Evolutionary conservation across 2,888 invertebrate species (phyloP).

Genomic region (Drosophila quinaria): DNA sequence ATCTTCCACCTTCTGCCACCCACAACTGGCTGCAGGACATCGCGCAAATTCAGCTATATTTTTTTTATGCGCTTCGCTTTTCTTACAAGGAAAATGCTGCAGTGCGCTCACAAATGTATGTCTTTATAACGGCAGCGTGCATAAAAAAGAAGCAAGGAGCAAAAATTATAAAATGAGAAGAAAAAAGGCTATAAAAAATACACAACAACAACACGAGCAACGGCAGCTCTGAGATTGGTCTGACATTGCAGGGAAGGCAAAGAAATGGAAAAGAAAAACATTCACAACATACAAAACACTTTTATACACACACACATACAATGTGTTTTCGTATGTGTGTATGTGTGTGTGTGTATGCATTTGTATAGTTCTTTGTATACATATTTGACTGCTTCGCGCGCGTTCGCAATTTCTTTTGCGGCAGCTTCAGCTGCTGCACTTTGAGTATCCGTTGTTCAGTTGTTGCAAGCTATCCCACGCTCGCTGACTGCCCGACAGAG

Average conservation of each 20-base stretch:
- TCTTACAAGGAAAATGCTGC: conserved; percentile 79
- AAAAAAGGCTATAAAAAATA: conserved; percentile 38
- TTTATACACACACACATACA: conserved; percentile 57
- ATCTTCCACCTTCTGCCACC: conserved; percentile 2
- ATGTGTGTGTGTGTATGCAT: conserved; percentile 44
- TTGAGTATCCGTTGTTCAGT: conserved; percentile 75
- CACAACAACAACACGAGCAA: conserved; percentile 34
- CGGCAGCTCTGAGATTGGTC: conserved; percentile 47
- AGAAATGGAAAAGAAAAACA: conserved; percentile 61
- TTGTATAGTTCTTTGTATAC: conserved; percentile 61
- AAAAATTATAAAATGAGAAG: conserved; percentile 73
- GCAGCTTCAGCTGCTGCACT: conserved; percentile 67
- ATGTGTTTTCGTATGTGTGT: conserved; percentile 24
- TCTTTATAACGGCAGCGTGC: conserved; percentile 77
- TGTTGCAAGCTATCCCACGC: conserved; percentile 77
- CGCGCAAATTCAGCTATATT: conserved; percentile 77
- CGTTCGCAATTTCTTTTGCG: conserved; percentile 75
- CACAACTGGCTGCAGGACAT: conserved; percentile 53
- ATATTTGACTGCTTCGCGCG: conserved; percentile 74
- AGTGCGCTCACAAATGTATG: conserved; percentile 75
- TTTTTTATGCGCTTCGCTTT: conserved; percentile 64
- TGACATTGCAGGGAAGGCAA: conserved; percentile 32
- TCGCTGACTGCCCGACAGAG: conserved; percentile 70
- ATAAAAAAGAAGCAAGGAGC: conserved; percentile 70
- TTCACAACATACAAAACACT: conserved; percentile 73